A percentile compares a stretch with the other conserved stretches of the same genome.
phyloP scores from a whole-genome alignment of 2,797 vertebrate genomes.

The Threskiornis aethiopicus region DNA sequence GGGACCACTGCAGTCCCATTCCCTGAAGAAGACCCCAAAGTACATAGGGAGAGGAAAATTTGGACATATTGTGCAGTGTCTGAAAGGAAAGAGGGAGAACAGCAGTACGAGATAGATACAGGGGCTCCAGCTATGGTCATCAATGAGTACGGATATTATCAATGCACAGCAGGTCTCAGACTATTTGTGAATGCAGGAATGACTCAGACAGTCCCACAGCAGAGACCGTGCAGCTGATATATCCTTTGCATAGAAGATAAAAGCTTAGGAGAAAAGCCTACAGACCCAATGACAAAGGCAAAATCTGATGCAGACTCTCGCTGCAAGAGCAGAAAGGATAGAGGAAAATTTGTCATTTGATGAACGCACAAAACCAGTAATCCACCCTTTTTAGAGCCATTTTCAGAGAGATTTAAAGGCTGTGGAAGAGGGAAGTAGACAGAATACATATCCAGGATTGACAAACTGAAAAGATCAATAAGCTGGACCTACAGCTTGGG shows the following conservation, averaged over 20 bases:
- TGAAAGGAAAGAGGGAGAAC: not conserved
- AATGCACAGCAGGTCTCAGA: not conserved
- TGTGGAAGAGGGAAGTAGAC: not conserved
- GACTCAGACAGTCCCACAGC: constrained; percentile 23
- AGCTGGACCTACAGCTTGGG: not conserved
- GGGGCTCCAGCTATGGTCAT: not conserved
- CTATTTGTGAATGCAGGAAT: not conserved
- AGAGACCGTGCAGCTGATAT: not conserved
- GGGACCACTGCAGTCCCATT: not conserved
- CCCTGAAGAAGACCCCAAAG: not conserved
- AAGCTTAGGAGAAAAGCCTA: not conserved
- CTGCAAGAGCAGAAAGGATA: not conserved
- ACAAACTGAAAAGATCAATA: not conserved
- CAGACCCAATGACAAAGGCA: not conserved
- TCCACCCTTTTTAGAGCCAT: not conserved
- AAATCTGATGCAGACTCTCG: not conserved
- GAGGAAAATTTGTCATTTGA: not conserved
- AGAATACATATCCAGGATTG: not conserved
- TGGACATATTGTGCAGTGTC: not conserved
- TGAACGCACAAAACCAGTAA: not conserved
- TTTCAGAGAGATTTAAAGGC: not conserved
- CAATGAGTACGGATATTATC: not conserved
- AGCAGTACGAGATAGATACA: not conserved
- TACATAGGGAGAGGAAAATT: not conserved
- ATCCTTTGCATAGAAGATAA: not conserved